A percentile compares a stretch with the other conserved stretches of the same genome.
Evolutionary conservation across 2,888 invertebrate genomes (phyloP).

Genomic region (Xestia c-nigrum): DNA sequence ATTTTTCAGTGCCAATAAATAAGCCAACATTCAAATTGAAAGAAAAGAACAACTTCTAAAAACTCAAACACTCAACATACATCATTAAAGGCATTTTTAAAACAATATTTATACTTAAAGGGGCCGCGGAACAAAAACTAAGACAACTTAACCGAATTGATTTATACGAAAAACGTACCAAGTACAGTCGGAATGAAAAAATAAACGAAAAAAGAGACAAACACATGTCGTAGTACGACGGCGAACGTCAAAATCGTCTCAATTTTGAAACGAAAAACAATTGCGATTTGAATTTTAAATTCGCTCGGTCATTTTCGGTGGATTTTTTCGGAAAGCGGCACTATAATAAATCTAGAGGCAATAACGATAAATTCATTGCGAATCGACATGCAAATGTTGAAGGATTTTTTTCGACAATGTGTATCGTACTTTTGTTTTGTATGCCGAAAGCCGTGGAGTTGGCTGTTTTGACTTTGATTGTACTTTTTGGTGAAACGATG

Average conservation of each 20-base stretch:
- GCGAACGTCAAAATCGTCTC: slow-evolving; percentile 89
- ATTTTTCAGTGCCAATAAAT: slow-evolving; percentile 48
- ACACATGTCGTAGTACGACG: slow-evolving; percentile 83
- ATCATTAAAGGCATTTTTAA: slow-evolving; percentile 84
- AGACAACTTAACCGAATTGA: slow-evolving; percentile 81
- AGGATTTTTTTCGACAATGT: slow-evolving; percentile 86
- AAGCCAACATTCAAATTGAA: slow-evolving; percentile 47
- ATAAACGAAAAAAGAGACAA: slow-evolving; percentile 62
- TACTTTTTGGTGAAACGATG: slow-evolving; percentile 10
- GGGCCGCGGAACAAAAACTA: slow-evolving; percentile 77
- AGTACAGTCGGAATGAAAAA: slow-evolving; percentile 70
- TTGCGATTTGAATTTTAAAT: slow-evolving; percentile 89
- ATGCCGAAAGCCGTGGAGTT: slow-evolving; percentile 72
- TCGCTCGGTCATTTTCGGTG: slow-evolving; percentile 85
- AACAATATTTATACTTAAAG: slow-evolving; percentile 78
- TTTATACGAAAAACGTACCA: slow-evolving; percentile 73
- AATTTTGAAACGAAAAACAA: slow-evolving; percentile 88
- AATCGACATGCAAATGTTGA: slow-evolving; percentile 90
- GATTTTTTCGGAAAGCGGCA: slow-evolving; percentile 86
- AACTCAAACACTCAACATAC: slow-evolving; percentile 73
- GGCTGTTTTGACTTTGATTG: slow-evolving; percentile 36
- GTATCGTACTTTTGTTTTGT: slow-evolving; percentile 81
- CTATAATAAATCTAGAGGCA: slow-evolving; percentile 88
- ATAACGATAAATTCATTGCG: slow-evolving; percentile 91
- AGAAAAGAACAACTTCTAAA: slow-evolving; percentile 60